Conservation (phyloP, 2,113 vertebrate species). For the Cyrtonyx montezumae region DNA sequence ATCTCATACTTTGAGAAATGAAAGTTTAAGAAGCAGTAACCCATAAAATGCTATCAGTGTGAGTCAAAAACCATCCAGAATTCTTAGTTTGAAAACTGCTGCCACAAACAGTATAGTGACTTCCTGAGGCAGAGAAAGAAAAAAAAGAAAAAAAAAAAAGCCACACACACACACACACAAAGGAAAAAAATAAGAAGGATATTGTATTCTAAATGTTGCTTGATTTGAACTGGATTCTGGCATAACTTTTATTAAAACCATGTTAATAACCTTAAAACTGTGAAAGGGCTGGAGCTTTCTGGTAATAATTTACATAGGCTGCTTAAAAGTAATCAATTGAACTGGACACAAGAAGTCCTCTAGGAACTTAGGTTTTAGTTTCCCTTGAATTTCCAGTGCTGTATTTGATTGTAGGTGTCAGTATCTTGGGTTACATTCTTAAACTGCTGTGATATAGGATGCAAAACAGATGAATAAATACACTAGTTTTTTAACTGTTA, state of each 20-base stretch:
- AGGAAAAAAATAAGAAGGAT: not conserved
- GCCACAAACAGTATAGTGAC: not conserved
- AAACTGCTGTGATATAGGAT: not conserved
- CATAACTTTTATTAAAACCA: not conserved
- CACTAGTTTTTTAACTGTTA: not conserved
- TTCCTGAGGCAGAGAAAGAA: not conserved
- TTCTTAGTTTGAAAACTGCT: not conserved
- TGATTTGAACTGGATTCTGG: not conserved
- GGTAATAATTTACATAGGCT: not conserved
- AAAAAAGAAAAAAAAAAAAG: too few relatives aligned
- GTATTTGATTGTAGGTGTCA: not conserved
- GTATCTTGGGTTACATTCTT: not conserved
- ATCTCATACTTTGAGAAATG: not conserved
- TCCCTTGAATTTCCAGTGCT: not conserved
- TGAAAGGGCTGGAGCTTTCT: not conserved
- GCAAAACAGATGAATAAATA: not conserved
- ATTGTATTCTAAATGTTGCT: not conserved
- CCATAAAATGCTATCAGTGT: not conserved
- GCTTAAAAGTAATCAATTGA: not conserved
- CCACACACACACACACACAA: not conserved
- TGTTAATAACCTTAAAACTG: not conserved
- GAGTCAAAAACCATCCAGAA: not conserved
- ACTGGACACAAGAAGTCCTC: not conserved
- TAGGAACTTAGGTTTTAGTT: not conserved
- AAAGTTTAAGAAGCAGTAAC: slow-evolving; percentile 1